phyloP scores from a whole-genome alignment of 2,797 vertebrate genomes.

The Sebastes matsubarae region DNA sequence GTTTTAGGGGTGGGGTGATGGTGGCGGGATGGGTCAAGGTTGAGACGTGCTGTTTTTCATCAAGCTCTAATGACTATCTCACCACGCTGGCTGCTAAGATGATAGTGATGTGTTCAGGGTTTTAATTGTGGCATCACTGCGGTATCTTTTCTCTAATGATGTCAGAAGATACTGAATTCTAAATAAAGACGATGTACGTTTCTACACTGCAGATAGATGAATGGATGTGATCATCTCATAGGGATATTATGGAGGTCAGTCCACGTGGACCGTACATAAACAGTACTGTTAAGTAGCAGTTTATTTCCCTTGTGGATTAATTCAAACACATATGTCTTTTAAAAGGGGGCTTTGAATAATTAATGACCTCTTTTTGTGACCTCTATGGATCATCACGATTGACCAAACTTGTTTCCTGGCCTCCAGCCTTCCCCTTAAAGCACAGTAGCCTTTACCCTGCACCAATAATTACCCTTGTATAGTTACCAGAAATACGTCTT shows the following conservation, averaged over 20 bases:
- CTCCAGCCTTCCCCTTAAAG: conserved; percentile 4
- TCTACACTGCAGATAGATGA: conserved; percentile 1
- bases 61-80: conserved; percentile 43
- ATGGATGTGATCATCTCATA: conserved; percentile 13
- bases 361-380: conserved; percentile 45
- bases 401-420: conserved; percentile 41
- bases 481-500: background rate
- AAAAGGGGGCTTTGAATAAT: conserved; percentile 56
- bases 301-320: conserved; percentile 52
- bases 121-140: conserved; percentile 19
- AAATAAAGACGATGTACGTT: background rate
- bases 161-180: conserved; percentile 15
- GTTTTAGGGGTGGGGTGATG: background rate
- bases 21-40: conserved; percentile 55
- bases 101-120: background rate
- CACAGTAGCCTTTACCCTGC: background rate
- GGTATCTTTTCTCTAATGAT: conserved; percentile 2
- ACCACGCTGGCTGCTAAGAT: conserved; percentile 1
- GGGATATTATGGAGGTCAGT: conserved; percentile 9
- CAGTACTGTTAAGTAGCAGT: conserved; percentile 30
- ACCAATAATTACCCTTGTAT: background rate
- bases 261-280: conserved; percentile 23
- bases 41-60: conserved; percentile 59
- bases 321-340: conserved; percentile 50
- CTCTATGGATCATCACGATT: conserved; percentile 37